phyloP scores from a whole-genome alignment of 92 coral and sea anemone species.

The Parazoanthus atlanticus region DNA sequence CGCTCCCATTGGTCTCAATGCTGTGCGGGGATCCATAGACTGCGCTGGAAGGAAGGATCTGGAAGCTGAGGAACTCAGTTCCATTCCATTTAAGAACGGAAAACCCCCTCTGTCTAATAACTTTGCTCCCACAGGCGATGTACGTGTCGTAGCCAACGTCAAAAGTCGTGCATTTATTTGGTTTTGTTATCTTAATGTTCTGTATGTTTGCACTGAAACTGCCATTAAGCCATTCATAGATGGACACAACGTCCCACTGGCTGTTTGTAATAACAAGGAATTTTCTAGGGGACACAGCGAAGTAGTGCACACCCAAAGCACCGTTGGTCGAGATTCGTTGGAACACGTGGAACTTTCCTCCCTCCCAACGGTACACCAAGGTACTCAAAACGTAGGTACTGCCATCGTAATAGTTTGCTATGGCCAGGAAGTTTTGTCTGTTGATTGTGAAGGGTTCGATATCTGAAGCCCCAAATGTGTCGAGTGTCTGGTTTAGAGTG shows the following conservation, averaged over 20 bases:
- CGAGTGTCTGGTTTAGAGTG: neutral
- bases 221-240: neutral
- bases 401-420: conserved; percentile 18
- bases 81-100: neutral
- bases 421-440: conserved; percentile 34
- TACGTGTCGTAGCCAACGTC: neutral
- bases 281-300: neutral
- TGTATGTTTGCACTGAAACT: neutral
- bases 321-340: neutral
- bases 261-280: neutral
- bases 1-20: neutral
- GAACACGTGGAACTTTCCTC: neutral
- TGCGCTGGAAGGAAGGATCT: neutral
- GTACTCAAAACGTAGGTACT: neutral
- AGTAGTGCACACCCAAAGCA: neutral
- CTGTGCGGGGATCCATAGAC: neutral
- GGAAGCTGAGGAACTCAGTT: neutral
- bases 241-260: neutral
- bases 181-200: neutral
- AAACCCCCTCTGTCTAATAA: neutral
- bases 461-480: conserved; percentile 30
- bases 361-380: neutral
- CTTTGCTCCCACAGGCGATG: neutral
- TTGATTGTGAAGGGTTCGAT: conserved; percentile 21
- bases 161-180: neutral